Base-by-base conservation (phyloP, 2,113 vertebrate genomes). In the Ascaphus truei region DNA sequence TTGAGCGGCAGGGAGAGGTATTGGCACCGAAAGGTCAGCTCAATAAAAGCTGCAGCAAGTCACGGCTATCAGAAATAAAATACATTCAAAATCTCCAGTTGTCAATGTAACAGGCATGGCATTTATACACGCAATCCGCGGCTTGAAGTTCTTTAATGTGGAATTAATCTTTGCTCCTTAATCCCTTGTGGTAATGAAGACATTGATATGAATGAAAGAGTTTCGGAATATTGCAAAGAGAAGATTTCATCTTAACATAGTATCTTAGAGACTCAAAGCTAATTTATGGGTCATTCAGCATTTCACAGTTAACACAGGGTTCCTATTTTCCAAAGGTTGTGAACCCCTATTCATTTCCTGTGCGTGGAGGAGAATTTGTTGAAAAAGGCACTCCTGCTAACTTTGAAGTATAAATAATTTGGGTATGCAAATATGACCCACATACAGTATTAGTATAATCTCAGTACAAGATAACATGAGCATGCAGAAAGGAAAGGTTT, bases 161-260 rank as follows among this genome's bases (percentile, higher is more conserved):
- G 39, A 68, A 68, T 58, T 68, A 57, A 68, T 57, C 51, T 57
- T 68, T 68, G 64, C 47, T 47, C 64, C 52, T 57, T 68, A 58
- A 68, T 68, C 53, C 52, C 30, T 68, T 68, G 43, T 68, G 52
- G 29, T 68, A 68, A 68, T 68, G 37, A 58, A 34, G 52, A 47
- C 64, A 68, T 68, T 33, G 51, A 57, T 68, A 55, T 45, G 27
- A 68, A 57, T 23, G 52, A 7, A 68, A 26, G 52, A n/a, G n/a
- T n/a, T n/a, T n/a, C n/a, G n/a, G n/a, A 57, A 41, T 29, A 57
- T 47, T 47, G 64, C 37, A 58, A 23, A 47, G 64, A 68, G 52
- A n/a, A 18, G 22, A 52, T 53, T 25, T 31, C 31, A 53, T 53
- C 26, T 64, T 64, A 58, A 68, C 58, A 34, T 22, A 57, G 26